Evolutionary conservation across 2,888 invertebrate genomes (phyloP), one percentile per base, ranked within the genome.

Genomic region (Gymnosoma rotundatum): DNA sequence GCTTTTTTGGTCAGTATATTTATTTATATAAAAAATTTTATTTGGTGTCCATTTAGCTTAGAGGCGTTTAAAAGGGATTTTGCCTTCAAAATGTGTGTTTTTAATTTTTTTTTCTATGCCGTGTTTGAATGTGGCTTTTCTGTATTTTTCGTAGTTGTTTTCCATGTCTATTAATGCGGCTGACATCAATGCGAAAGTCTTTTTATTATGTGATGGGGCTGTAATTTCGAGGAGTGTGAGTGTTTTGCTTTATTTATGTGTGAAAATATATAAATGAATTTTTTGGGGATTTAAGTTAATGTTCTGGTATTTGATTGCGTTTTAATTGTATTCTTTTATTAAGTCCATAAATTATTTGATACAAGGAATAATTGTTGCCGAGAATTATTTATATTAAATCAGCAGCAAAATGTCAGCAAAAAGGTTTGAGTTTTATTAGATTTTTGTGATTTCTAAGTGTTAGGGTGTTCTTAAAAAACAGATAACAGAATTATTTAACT

Each of bases 251-350:
- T 81, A 84, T 84, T 81, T 80, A 84, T 84, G 84, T 84, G 84
- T 70, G 84, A 84, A 84, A 61, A 52, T 60, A 52, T 70, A 56
- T 80, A 84, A 81, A 84, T 81, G 80, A 84, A 81, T 78, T 81
- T 78, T 56, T 38, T 8, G 45, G 25, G 80, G 84, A 78, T 78
- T 84, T 70, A 66, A 84, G 80, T 73, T 78, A 81, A 81, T 73
- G 80, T 74, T 78, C 58, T 79, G 72, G 69, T 66, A 66, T 81
- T 81, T 84, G 78, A 84, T 84, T 81, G 76, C 54, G 42, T 78
- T 84, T 84, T 84, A 84, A 84, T 84, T 80, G 78, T 67, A 54
- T 81, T 80, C 63, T 54, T 73, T 84, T 84, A 84, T 84, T 84
- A 81, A 64, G 60, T 61, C 56, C 58, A 78, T 84, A 84, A 78